phyloP scores from a whole-genome alignment of 1,140 invertebrate species.

The Drosophila triauraria region DNA sequence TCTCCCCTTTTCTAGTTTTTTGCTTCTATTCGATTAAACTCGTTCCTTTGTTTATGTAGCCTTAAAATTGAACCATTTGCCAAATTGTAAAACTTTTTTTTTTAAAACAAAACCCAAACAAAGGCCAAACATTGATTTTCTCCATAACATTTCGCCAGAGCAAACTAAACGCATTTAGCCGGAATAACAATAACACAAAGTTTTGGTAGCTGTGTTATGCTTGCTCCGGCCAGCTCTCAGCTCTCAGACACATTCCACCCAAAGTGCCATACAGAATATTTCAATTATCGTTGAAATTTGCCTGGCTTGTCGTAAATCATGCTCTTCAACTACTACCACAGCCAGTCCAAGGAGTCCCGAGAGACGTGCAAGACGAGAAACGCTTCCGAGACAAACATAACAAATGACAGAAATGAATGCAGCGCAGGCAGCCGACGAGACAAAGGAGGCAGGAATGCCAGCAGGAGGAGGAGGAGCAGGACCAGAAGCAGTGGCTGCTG shows the following conservation, averaged over 20 bases:
- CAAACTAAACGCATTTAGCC: conserved; percentile 15
- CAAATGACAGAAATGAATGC: conserved; percentile 63
- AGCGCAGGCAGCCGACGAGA: conserved; percentile 40
- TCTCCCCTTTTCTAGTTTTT: no score
- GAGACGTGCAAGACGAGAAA: conserved; percentile 23
- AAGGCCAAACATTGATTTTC: conserved; percentile 18
- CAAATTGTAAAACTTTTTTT: conserved; percentile 29
- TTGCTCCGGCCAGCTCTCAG: not conserved
- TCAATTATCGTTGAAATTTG: conserved; percentile 61
- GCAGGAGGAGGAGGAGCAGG: not conserved
- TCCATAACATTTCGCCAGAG: not conserved
- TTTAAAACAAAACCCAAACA: conserved; percentile 17
- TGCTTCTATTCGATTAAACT: not conserved
- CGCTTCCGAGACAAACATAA: conserved; percentile 26
- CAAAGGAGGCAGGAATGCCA: conserved; percentile 31
- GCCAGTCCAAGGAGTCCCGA: conserved; percentile 21
- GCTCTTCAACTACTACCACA: conserved; percentile 5
- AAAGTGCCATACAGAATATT: conserved; percentile 24
- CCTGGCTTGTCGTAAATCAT: conserved; percentile 52
- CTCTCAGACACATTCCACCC: not conserved
- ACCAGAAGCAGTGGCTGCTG: not conserved
- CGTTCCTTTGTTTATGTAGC: conserved; percentile 9
- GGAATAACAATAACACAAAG: conserved; percentile 30
- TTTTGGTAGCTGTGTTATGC: conserved; percentile 10
- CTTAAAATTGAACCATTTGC: conserved; percentile 9